Evolutionary conservation across 2,113 vertebrate genomes (phyloP).

Genomic region (Protomyctophum bolini): DNA sequence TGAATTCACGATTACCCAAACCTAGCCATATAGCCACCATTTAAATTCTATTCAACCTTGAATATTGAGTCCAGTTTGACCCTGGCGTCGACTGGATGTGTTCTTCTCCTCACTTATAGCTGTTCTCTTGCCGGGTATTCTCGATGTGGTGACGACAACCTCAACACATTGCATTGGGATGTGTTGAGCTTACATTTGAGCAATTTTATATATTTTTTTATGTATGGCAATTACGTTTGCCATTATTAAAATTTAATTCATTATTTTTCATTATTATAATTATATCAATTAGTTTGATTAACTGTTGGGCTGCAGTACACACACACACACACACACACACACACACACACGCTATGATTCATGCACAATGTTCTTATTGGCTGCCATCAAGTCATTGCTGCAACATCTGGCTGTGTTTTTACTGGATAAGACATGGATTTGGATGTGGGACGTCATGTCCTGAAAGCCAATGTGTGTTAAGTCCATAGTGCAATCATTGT

Average conservation of each 20-base stretch:
- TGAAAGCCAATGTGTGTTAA: conserved; percentile 33
- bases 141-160: too few species aligned
- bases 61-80: neutral
- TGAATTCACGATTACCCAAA: neutral
- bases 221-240: too few species aligned
- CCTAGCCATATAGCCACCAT: neutral
- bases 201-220: too few species aligned
- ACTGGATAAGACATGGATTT: conserved; percentile 54
- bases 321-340: too few species aligned
- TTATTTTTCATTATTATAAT: too few species aligned
- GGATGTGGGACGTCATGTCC: conserved; percentile 50
- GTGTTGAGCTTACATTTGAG: too few species aligned
- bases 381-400: conserved; percentile 5
- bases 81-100: neutral
- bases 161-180: too few species aligned
- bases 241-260: too few species aligned
- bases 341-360: conserved; percentile 6
- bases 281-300: too few species aligned
- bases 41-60: neutral
- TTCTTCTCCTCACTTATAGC: neutral
- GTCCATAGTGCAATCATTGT: conserved; percentile 59
- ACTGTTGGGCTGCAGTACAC: too few species aligned
- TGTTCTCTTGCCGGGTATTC: neutral
- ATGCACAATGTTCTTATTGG: conserved; percentile 4
- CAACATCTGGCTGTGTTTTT: conserved; percentile 73